Base-by-base conservation (phyloP, 2,888 invertebrate genomes). In the Apantesis nais region DNA sequence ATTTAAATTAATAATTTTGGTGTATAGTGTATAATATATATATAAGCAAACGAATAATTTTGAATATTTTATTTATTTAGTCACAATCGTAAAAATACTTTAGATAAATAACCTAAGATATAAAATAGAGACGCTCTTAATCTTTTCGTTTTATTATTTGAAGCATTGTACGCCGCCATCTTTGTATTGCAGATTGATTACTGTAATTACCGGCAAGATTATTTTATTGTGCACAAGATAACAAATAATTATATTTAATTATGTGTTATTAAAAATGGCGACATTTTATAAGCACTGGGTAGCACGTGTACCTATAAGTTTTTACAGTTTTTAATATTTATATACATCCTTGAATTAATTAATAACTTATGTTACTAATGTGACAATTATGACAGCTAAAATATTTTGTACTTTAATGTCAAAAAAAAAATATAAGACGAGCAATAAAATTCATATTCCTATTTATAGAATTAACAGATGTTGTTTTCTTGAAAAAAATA, bases 211-310 rank as follows among this genome's bases (percentile, higher is more conserved):
- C 64, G 70, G 71, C 78, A 72, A 81, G 79, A 81, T 80, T 66
- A 39, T 74, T 76, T 80, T 80, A 82, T 80, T 80, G 80, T 80
- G 67, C 60, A 66, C 77, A 71, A 76, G 81, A 81, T 81, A 81
- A 80, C 70, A 74, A 58, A 74, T 76, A 78, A 80, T 82, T 82
- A 76, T 74, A 74, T 62, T 66, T 69, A 78, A 80, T 80, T 78
- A 78, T 74, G 29, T 66, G 77, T 74, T 72, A 67, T 74, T 77
- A 78, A 81, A 79, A 72, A 74, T 77, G 77, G 79, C 74, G 79
- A 81, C 81, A 81, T 74, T 80, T 77, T 78, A 63, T 70, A 61
- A 69, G 41, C n/a, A 58, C 25, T 58, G 19, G 29, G 29, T 55
- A 31, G 1, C 55, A 39, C 39, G 16, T 63, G 63, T 31, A n/a